A percentile compares a stretch with the other conserved stretches of the same genome.
Evolutionary conservation across 2,888 invertebrate genomes (phyloP).

Genomic region (Antheraea assamensis): DNA sequence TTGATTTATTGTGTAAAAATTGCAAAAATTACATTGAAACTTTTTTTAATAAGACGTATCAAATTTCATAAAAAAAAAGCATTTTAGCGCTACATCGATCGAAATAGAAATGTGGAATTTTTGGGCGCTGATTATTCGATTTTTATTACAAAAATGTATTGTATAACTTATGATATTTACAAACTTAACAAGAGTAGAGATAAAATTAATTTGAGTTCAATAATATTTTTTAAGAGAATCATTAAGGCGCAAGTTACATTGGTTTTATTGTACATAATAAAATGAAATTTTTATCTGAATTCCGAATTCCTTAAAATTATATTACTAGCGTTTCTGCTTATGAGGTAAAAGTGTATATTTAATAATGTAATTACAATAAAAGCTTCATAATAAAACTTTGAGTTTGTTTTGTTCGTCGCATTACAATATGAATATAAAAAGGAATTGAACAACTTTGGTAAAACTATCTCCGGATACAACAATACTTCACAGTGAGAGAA

Average conservation of each 20-base stretch:
- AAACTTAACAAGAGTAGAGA: slow-evolving; percentile 9
- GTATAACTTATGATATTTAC: slow-evolving; percentile 12
- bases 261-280: background rate
- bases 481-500: background rate
- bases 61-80: background rate
- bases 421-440: background rate
- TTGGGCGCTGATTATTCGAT: background rate
- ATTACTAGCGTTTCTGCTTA: background rate
- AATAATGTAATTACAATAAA: background rate
- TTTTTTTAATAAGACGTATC: background rate
- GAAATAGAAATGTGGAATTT: background rate
- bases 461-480: background rate
- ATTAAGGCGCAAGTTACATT: background rate
- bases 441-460: slow-evolving; percentile 6
- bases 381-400: background rate
- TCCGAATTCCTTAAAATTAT: background rate
- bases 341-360: background rate
- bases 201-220: background rate
- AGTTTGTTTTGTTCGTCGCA: background rate
- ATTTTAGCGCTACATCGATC: background rate
- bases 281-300: background rate
- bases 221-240: background rate
- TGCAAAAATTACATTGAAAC: slow-evolving; percentile 4
- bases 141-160: background rate
- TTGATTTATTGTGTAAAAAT: background rate